phyloP scores from a whole-genome alignment of 2,888 invertebrate species.

The Lepidocyrtinus sp. region DNA sequence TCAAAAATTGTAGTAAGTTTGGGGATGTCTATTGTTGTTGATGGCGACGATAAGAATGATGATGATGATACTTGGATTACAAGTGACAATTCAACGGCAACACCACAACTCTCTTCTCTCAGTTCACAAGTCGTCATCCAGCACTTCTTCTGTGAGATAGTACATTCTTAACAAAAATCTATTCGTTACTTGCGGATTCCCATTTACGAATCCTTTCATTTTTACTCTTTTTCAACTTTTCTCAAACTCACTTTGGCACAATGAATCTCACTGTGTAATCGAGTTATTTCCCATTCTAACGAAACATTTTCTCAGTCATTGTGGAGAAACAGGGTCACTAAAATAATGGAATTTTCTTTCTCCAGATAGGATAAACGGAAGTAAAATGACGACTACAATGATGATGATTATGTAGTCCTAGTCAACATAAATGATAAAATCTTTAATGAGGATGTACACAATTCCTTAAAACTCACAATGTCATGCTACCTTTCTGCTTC shows the following conservation, averaged over 20 bases:
- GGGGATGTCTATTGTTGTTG: slow-evolving; percentile 19
- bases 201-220: slow-evolving; percentile 2
- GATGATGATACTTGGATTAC: slow-evolving; percentile 33
- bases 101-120: neutral
- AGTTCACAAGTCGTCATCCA: neutral
- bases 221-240: neutral
- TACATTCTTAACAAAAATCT: slow-evolving; percentile 7
- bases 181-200: slow-evolving; percentile 1
- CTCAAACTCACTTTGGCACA: neutral
- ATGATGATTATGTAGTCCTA: too few species aligned
- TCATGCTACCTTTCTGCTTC: too few species aligned
- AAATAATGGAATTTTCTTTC: neutral
- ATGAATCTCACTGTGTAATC: neutral
- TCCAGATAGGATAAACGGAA: too few species aligned
- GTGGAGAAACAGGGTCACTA: neutral
- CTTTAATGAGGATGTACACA: too few species aligned
- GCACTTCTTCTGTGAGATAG: too few species aligned
- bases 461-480: too few species aligned
- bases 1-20: slow-evolving; percentile 4
- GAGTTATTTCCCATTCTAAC: neutral
- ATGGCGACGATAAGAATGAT: slow-evolving; percentile 17
- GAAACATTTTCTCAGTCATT: too few species aligned
- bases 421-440: too few species aligned
- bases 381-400: too few species aligned
- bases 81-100: slow-evolving; percentile 45